phyloP scores from a whole-genome alignment of 2,797 vertebrate genomes.

The Peromyscus aztecus region DNA sequence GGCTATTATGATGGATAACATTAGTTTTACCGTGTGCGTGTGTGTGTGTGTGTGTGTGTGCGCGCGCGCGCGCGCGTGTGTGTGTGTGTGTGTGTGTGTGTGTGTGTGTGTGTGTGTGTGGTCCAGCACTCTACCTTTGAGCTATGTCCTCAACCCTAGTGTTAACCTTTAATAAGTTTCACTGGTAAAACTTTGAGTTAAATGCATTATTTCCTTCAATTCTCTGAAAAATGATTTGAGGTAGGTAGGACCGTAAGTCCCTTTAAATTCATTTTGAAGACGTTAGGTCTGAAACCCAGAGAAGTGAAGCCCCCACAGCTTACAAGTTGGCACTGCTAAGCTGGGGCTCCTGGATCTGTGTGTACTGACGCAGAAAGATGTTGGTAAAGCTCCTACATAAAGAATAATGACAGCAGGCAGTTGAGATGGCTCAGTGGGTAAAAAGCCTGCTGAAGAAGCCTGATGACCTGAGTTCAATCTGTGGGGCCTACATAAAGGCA shows the following conservation, averaged over 20 bases:
- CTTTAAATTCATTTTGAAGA: conserved; percentile 32
- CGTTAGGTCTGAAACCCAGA: not conserved
- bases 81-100: not conserved
- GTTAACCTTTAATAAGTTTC: not conserved
- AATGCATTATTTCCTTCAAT: not conserved
- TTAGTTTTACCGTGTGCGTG: not conserved
- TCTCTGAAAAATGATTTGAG: not conserved
- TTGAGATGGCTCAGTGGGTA: not conserved
- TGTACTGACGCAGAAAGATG: not conserved
- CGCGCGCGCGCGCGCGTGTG: too few species aligned
- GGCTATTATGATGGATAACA: not conserved
- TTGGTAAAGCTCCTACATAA: not conserved
- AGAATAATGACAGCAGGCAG: not conserved
- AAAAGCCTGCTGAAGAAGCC: not conserved
- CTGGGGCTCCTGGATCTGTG: not conserved
- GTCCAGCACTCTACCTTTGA: not conserved
- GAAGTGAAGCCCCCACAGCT: not conserved
- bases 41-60: not conserved
- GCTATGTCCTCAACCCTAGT: not conserved
- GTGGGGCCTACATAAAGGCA: not conserved
- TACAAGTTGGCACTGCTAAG: not conserved
- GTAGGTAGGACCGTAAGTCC: not conserved
- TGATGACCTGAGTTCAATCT: not conserved
- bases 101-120: not conserved
- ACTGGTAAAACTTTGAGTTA: not conserved